phyloP scores from a whole-genome alignment of 2,888 invertebrate genomes.

The Anagyrus pseudococci region DNA sequence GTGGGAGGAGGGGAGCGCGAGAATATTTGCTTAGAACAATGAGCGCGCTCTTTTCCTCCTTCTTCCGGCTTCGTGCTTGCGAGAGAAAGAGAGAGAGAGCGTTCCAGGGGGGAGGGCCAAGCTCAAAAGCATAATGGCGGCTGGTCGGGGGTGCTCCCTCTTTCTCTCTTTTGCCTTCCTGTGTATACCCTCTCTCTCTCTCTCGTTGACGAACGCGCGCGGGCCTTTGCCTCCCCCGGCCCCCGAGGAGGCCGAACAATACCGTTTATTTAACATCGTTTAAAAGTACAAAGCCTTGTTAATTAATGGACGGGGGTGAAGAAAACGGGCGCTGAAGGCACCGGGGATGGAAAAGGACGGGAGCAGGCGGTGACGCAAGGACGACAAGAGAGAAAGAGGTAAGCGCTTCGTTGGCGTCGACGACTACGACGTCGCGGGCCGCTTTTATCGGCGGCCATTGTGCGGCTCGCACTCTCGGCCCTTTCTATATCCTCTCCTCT shows the following conservation, averaged over 20 bases:
- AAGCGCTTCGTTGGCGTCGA: not conserved
- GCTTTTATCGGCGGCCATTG: slow-evolving; percentile 31
- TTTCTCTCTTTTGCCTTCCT: slow-evolving; percentile 50
- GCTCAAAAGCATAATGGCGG: slow-evolving; percentile 55
- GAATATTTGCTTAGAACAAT: slow-evolving; percentile 57
- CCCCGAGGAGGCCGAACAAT: slow-evolving; percentile 50
- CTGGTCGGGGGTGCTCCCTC: too few species aligned
- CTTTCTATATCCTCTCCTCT: not conserved
- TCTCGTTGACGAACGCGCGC: slow-evolving; percentile 11
- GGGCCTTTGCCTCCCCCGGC: too few species aligned
- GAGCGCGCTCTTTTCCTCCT: slow-evolving; percentile 20
- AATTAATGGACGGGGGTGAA: slow-evolving; percentile 58
- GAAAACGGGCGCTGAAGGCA: slow-evolving; percentile 33
- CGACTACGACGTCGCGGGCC: slow-evolving; percentile 1
- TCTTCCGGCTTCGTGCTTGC: not conserved
- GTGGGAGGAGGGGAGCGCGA: slow-evolving; percentile 36
- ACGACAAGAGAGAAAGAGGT: not conserved
- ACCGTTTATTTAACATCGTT: slow-evolving; percentile 63
- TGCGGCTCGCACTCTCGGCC: slow-evolving; percentile 1
- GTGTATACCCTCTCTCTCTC: too few species aligned
- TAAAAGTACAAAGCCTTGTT: slow-evolving; percentile 62
- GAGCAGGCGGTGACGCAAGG: not conserved
- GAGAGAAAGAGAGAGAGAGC: slow-evolving; percentile 10
- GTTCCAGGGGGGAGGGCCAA: slow-evolving; percentile 45
- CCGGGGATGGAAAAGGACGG: not conserved